Percentiles rank a stretch among this genome's conserved stretches.
phyloP scores from a whole-genome alignment of 1,140 invertebrate genomes.

The Watersipora subatra region DNA sequence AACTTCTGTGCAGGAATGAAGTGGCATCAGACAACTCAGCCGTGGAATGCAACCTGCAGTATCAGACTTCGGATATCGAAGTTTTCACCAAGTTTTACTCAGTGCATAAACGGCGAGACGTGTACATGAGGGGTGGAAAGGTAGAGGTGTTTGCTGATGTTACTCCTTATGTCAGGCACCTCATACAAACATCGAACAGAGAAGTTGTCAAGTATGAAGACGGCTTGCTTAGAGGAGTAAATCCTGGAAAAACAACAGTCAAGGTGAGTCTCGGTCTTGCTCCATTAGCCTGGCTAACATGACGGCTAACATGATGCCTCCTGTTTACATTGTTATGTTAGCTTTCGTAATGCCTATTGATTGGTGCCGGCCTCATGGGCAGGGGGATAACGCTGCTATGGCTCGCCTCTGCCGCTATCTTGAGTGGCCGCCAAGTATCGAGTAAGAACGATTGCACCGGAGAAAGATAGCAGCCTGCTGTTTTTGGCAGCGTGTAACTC shows the following conservation, averaged over 20 bases:
- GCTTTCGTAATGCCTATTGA: too few species aligned
- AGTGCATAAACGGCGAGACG: neutral
- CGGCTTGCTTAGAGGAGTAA: slow-evolving; percentile 68
- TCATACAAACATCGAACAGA: slow-evolving; percentile 72
- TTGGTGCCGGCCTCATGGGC: too few species aligned
- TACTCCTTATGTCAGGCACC: slow-evolving; percentile 71
- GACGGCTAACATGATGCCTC: too few species aligned
- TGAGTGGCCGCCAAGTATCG: too few species aligned
- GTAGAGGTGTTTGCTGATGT: slow-evolving; percentile 60
- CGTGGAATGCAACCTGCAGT: slow-evolving; percentile 60
- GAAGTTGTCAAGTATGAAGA: slow-evolving; percentile 68
- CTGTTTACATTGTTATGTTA: too few species aligned
- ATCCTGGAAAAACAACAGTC: slow-evolving; percentile 75
- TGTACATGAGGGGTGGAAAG: neutral
- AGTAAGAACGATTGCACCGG: too few species aligned
- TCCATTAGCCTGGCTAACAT: too few species aligned
- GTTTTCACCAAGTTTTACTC: slow-evolving; percentile 70
- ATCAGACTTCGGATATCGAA: slow-evolving; percentile 76
- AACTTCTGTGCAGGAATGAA: too few species aligned
- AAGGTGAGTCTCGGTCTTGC: slow-evolving; percentile 49
- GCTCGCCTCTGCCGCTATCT: too few species aligned
- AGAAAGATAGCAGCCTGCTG: too few species aligned
- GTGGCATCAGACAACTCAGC: slow-evolving; percentile 15
- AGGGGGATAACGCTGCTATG: too few species aligned
- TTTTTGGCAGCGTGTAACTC: too few species aligned